Conservation (phyloP, 2,113 vertebrate species). For the Melanocharis versteri region DNA sequence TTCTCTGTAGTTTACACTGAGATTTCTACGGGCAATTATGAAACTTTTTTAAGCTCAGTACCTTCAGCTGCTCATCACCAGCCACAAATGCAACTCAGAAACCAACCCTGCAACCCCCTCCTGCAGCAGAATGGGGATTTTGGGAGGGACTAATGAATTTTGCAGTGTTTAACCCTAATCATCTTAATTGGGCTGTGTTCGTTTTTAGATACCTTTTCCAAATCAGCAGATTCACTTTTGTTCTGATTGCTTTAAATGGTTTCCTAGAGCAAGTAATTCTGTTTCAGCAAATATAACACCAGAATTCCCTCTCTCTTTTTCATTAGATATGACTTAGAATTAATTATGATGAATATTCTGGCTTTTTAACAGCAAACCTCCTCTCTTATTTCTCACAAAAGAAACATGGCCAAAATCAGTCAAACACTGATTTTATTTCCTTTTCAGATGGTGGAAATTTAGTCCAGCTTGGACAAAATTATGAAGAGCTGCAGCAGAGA, state of each 20-base stretch:
- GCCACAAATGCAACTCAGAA: neutral
- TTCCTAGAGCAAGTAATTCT: neutral
- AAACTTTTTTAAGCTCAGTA: neutral
- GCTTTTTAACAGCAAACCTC: neutral
- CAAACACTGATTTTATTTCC: neutral
- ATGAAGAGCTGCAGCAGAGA: neutral
- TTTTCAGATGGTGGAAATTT: neutral
- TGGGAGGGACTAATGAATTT: neutral
- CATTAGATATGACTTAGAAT: neutral
- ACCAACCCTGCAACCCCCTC: neutral
- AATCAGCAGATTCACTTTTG: neutral
- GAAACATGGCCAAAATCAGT: neutral
- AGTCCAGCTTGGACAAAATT: neutral
- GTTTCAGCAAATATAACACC: neutral
- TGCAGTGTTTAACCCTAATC: neutral
- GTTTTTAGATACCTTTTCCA: neutral
- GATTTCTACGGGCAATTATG: neutral
- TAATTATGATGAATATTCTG: neutral
- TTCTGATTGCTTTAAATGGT: neutral
- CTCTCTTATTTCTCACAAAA: neutral
- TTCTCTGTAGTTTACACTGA: neutral
- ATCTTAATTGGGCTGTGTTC: too few relatives aligned
- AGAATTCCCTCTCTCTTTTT: neutral
- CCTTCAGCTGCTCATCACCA: neutral
- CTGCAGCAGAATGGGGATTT: neutral